Base-by-base conservation (phyloP, 2,113 vertebrate genomes). In the Colossoma macropomum region DNA sequence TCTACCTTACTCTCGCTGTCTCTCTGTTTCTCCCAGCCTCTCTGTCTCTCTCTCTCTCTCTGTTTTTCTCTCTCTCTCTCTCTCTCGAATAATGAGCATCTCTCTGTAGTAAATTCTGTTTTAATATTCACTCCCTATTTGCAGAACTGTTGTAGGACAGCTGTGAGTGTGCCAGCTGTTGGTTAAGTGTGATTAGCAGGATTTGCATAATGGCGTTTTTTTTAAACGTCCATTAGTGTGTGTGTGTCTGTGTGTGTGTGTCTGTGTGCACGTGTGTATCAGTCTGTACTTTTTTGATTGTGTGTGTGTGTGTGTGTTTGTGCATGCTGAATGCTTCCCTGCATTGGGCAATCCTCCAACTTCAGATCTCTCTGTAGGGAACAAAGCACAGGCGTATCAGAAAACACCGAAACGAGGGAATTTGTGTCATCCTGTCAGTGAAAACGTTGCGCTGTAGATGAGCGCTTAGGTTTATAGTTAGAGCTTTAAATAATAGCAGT, bases 151-250 rank as follows among this genome's bases (percentile, higher is more conserved):
- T 84, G 41, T 27, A n/a, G 71, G 27, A 76, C 83, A 87, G 86
- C 79, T 83, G 80, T 34, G 63, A 4, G 59, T 41, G 56, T 32
- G 60, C 82, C 86, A 87, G 83, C 76, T 82, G 80, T 79, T 78
- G 27, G 69, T 77, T 82, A 27, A 9, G 48, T 23, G 5, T 73
- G 54, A 84, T 84, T 82, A 79, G 75, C 52, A 75, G 56, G 27
- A 85, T 87, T 87, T 85, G 45, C 83, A 82, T 87, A 82, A 87
- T 85, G 59, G 45, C n/a, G 8, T 73, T 80, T 80, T 72, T 71
- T 52, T 77, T 45, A 19, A 54, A 48, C 11, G 16, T 41, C 70
- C 30, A 54, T 68, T 52, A 38, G 32, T 38, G 69, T 74, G 73
- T 69, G 52, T 80, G 52, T 76, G n/a, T 79, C 30, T 75, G 78